Evolutionary conservation across 2,888 invertebrate species (phyloP).

Genomic region (Luperina testacea): DNA sequence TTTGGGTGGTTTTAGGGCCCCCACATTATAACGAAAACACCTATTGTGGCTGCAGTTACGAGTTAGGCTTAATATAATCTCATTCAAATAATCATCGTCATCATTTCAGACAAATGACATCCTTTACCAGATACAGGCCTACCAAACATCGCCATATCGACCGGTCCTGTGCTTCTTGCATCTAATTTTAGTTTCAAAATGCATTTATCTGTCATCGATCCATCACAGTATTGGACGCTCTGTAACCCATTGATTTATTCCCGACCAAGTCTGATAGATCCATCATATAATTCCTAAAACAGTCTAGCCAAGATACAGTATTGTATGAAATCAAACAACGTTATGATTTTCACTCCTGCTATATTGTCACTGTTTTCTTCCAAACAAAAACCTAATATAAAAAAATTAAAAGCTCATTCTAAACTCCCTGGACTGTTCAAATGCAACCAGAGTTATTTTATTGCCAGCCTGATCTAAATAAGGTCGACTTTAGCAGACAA

Average conservation of each 20-base stretch:
- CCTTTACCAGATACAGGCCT: no score
- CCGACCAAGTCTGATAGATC: neutral
- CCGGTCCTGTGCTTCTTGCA: neutral
- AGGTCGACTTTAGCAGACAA: neutral
- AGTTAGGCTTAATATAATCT: no score
- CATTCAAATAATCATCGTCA: neutral
- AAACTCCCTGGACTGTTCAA: neutral
- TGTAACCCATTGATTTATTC: constrained; percentile 14
- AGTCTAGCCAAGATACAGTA: neutral
- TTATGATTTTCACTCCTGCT: neutral
- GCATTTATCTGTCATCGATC: neutral
- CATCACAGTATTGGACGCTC: neutral
- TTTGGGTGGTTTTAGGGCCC: neutral
- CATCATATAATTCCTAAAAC: constrained; percentile 5
- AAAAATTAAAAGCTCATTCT: no score
- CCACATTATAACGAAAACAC: no score
- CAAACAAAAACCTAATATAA: neutral
- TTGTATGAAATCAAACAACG: no score
- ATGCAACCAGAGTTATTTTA: neutral
- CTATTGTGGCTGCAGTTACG: no score
- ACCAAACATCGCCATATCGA: neutral
- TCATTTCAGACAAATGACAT: neutral
- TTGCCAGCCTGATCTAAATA: neutral
- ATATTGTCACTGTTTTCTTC: neutral
- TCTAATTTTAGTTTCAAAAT: neutral